phyloP scores from a whole-genome alignment of 2,113 vertebrate species.

The Ranitomeya variabilis region DNA sequence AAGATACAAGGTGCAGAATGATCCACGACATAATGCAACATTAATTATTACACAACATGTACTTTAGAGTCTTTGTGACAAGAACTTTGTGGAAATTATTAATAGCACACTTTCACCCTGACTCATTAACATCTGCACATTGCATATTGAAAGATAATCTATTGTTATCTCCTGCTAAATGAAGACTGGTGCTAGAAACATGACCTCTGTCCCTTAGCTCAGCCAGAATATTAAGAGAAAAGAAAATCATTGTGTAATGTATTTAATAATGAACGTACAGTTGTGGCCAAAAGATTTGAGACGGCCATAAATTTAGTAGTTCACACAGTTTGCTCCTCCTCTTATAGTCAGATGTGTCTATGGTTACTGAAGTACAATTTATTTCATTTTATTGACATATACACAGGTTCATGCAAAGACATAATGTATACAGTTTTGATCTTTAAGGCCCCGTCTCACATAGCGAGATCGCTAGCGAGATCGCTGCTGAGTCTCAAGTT shows the following conservation, averaged over 20 bases:
- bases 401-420: too few relatives aligned
- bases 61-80: conserved; percentile 14
- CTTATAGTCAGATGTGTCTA: too few relatives aligned
- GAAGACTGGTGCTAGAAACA: conserved; percentile 15
- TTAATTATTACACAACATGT: conserved; percentile 40
- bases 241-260: background rate
- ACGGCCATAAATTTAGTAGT: too few relatives aligned
- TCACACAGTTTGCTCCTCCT: too few relatives aligned
- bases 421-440: too few relatives aligned
- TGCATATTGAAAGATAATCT: conserved; percentile 4
- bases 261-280: background rate
- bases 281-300: too few relatives aligned
- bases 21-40: conserved; percentile 31
- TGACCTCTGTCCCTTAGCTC: background rate
- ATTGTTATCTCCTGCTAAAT: background rate
- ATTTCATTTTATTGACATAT: too few relatives aligned
- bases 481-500: too few relatives aligned
- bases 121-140: background rate
- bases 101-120: conserved; percentile 11
- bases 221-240: background rate
- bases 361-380: too few relatives aligned
- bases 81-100: conserved; percentile 38
- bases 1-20: conserved; percentile 20
- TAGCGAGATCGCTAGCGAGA: too few relatives aligned
- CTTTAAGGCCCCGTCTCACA: too few relatives aligned